A percentile compares a stretch with the other conserved stretches of the same genome.
Conservation (phyloP, 2,888 invertebrate species). For the Andrena camellia region DNA sequence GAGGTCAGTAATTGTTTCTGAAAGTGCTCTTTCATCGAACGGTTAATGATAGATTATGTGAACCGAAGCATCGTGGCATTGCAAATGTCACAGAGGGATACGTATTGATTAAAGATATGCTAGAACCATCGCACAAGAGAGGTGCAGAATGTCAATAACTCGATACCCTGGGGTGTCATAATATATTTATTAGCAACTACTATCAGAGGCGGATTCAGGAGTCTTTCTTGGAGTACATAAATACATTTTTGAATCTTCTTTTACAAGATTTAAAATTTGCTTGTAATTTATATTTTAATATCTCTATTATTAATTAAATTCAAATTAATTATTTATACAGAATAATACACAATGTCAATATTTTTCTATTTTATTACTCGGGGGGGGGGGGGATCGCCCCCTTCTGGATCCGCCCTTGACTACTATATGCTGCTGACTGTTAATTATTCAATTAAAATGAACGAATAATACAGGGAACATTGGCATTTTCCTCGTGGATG, state of each 20-base stretch:
- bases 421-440: neutral
- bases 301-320: too few species aligned
- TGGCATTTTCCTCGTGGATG: too few species aligned
- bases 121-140: conserved; percentile 21
- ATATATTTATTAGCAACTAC: conserved; percentile 11
- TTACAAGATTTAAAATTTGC: too few species aligned
- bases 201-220: too few species aligned
- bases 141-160: conserved; percentile 21
- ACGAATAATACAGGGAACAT: neutral
- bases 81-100: neutral
- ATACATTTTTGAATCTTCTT: too few species aligned
- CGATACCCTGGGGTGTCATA: conserved; percentile 28
- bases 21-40: neutral
- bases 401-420: too few species aligned
- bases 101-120: conserved; percentile 29
- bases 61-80: neutral
- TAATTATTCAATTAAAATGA: neutral
- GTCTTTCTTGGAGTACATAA: too few species aligned
- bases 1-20: neutral
- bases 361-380: too few species aligned
- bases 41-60: neutral
- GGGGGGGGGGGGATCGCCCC: too few species aligned
- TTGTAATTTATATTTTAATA: too few species aligned
- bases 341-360: too few species aligned
- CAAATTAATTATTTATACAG: too few species aligned